Percentiles rank a stretch among this genome's conserved stretches.
Evolutionary conservation across 2,888 invertebrate species (phyloP).

Genomic region (Tiliacea aurago): DNA sequence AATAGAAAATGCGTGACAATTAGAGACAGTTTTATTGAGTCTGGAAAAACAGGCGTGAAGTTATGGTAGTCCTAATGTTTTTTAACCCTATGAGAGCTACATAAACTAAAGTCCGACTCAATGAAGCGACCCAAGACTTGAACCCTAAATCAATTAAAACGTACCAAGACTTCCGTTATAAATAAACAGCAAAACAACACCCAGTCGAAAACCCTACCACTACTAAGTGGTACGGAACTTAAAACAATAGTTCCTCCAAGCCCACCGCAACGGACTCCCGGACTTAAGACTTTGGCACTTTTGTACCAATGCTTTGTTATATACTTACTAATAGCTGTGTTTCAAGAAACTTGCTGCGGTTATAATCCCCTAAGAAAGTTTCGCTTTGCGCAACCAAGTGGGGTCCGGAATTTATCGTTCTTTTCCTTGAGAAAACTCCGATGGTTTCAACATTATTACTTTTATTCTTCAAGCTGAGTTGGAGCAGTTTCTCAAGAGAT

Average conservation of each 20-base stretch:
- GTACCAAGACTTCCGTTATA: slow-evolving; percentile 15
- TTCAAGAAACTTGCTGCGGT: slow-evolving; percentile 54
- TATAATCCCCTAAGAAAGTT: slow-evolving; percentile 60
- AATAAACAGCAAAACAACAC: slow-evolving; percentile 17
- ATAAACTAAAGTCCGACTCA: not conserved
- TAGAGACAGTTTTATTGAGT: not conserved
- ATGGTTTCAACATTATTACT: slow-evolving; percentile 49
- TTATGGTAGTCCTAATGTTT: not conserved
- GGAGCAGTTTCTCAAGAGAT: slow-evolving; percentile 37
- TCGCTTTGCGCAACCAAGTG: slow-evolving; percentile 42
- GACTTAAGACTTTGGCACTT: slow-evolving; percentile 59
- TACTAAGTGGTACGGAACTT: slow-evolving; percentile 52
- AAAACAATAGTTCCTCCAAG: slow-evolving; percentile 63
- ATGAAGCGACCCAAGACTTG: not conserved
- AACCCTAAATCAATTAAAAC: slow-evolving; percentile 11
- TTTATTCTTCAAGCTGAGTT: slow-evolving; percentile 53
- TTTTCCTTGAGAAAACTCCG: slow-evolving; percentile 44
- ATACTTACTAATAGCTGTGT: slow-evolving; percentile 51
- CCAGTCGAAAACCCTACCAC: slow-evolving; percentile 34
- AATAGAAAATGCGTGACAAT: no score
- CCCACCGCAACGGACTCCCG: slow-evolving; percentile 51
- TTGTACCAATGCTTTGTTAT: slow-evolving; percentile 57
- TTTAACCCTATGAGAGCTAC: not conserved
- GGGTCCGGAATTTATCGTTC: slow-evolving; percentile 55
- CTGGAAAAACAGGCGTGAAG: not conserved